Conservation (phyloP, 2,888 invertebrate genomes). For the Actias luna region DNA sequence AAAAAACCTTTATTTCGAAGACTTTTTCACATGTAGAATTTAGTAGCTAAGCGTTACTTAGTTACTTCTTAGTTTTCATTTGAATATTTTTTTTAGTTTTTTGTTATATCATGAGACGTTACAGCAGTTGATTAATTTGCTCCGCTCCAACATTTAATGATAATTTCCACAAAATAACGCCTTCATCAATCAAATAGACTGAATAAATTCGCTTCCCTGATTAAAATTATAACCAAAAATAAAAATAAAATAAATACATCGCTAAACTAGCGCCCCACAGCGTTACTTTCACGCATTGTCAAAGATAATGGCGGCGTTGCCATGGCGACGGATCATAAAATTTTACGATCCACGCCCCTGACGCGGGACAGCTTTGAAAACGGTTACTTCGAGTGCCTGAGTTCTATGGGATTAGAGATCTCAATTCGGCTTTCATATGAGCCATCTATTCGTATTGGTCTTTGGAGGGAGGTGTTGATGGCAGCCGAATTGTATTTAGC, state of each 20-base stretch:
- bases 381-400: conserved; percentile 43
- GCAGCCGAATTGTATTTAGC: not conserved
- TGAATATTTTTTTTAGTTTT: no score
- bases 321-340: conserved; percentile 71
- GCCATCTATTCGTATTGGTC: conserved; percentile 26
- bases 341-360: conserved; percentile 68
- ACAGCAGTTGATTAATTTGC: no score
- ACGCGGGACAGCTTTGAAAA: conserved; percentile 49
- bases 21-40: no score
- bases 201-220: not conserved
- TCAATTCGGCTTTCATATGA: conserved; percentile 26
- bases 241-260: conserved; percentile 26
- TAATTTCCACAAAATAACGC: no score
- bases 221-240: conserved; percentile 8
- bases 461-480: not conserved
- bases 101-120: no score
- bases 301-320: conserved; percentile 65
- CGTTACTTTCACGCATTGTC: conserved; percentile 42
- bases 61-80: no score
- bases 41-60: no score
- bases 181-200: not conserved
- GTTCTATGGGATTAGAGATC: conserved; percentile 35
- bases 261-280: conserved; percentile 34
- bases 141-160: no score
- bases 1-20: no score